Evolutionary conservation across 2,113 vertebrate species (phyloP).

Genomic region (Upupa epops): DNA sequence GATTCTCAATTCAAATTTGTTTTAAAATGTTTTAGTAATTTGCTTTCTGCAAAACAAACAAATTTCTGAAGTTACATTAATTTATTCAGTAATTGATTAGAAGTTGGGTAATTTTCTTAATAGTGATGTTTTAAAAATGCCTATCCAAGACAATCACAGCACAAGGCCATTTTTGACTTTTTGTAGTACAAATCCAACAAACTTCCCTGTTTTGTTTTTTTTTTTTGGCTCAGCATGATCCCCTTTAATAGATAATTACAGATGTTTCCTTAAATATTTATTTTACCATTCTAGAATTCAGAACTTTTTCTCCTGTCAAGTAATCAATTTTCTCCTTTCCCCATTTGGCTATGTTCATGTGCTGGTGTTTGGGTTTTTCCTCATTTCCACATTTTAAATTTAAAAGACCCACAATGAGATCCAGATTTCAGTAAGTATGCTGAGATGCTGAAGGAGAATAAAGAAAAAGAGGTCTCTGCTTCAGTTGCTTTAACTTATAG

Average conservation of each 20-base stretch:
- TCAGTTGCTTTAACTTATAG: background rate
- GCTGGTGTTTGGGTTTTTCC: fast-evolving
- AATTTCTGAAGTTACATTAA: background rate
- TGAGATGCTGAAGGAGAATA: background rate
- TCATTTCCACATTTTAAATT: background rate
- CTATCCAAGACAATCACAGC: background rate
- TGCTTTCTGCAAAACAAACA: background rate
- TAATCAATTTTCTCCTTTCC: background rate
- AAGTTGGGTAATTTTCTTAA: background rate
- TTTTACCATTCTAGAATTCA: background rate
- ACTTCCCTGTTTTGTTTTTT: background rate
- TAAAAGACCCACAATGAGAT: background rate
- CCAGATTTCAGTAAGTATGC: background rate
- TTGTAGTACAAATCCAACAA: background rate
- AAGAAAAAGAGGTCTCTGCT: background rate
- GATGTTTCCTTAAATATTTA: background rate
- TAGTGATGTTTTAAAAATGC: background rate
- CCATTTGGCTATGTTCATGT: background rate
- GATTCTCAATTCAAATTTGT: background rate
- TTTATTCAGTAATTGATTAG: background rate
- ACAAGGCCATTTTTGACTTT: background rate
- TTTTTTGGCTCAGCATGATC: background rate
- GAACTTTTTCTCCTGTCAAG: background rate
- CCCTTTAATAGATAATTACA: background rate
- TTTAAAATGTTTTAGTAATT: background rate